Base-by-base conservation (phyloP, 2,113 vertebrate genomes). In the Thymallus thymallus region DNA sequence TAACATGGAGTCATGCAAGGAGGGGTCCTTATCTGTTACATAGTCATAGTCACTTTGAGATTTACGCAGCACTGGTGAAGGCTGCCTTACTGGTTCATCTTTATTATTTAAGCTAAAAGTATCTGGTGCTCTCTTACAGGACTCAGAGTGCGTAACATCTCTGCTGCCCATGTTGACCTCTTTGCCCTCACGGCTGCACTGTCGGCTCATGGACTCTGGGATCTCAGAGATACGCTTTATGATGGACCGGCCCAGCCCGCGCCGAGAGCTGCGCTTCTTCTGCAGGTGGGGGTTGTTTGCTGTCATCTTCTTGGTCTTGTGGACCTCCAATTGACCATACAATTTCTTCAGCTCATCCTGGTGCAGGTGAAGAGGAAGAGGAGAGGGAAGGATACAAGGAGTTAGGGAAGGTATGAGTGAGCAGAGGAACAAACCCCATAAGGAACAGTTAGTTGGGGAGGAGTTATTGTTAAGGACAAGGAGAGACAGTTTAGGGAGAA, bases 321-420 rank as follows among this genome's bases (percentile, higher is more conserved):
- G 92, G 73, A 93, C 91, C 90, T 99, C 96, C 72, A 99, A 90
- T 88, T 97, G 96, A 48, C 90, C 74, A 72, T 99, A 99, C 68
- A 99, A 93, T 91, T 97, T 97, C 92, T 96, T 98, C 82, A 99
- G 86, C 88, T 99, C 98, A 29, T 96, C 96, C 98, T 99, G 74
- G 0, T 68, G 64, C 64, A 85, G 58, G 71, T 76, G 55, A 75
- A 85, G 56, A 86, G 71, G 71, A 74, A 65, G 51, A 61, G 72
- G 72, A 58, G 79, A 78, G 68, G 35, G 64, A 75, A 58, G 55
- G n/a, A 41, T 76, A 48, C 30, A 61, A 64, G 4, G 18, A 58
- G 9, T 58, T 5, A 65, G 51, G 6, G 45, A 16, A 29, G 35
- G 58, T 65, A 62, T 79, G 76, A 30, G 65, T 63, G 16, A 73